These are phyloP conservation scores for Adrianichthys oophorus DNA, from an alignment of 2,797 vertebrate genomes.

Conservation along the genomic window DNA sequence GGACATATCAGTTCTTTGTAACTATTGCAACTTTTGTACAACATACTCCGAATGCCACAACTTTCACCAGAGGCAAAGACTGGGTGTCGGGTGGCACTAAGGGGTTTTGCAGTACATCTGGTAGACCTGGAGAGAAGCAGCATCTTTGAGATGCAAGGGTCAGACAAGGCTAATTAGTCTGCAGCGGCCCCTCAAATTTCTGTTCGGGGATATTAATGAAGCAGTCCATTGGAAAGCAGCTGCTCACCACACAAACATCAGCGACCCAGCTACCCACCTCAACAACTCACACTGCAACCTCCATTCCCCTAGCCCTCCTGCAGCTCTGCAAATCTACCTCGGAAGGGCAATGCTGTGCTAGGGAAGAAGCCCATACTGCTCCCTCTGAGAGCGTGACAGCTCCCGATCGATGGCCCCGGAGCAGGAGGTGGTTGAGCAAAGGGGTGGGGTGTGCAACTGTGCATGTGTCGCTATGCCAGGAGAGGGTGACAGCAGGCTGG, in stretches of 20 bases:
- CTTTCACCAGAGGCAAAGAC: slow-evolving; percentile 29
- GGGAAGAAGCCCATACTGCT: slow-evolving; percentile 46
- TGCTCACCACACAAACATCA: slow-evolving; percentile 51
- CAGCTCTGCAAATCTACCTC: slow-evolving; percentile 41
- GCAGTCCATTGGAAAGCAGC: slow-evolving; percentile 76
- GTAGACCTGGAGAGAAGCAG: slow-evolving; percentile 56
- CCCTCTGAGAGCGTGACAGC: slow-evolving; percentile 57
- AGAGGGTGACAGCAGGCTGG: slow-evolving; percentile 72
- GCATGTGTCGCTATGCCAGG: slow-evolving; percentile 66
- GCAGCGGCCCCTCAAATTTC: slow-evolving; percentile 74
- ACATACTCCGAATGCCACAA: slow-evolving; percentile 13
- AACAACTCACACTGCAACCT: slow-evolving; percentile 41
- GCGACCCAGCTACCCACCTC: slow-evolving; percentile 21
- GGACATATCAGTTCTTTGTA: neutral
- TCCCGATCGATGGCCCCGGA: slow-evolving; percentile 62
- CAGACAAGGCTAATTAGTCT: slow-evolving; percentile 81
- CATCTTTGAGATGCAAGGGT: slow-evolving; percentile 68
- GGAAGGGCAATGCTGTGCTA: slow-evolving; percentile 57
- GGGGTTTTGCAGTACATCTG: slow-evolving; percentile 54
- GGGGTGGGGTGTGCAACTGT: slow-evolving; percentile 60
- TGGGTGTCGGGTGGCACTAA: slow-evolving; percentile 25
- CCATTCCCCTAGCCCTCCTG: slow-evolving; percentile 37
- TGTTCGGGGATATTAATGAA: slow-evolving; percentile 79
- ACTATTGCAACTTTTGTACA: slow-evolving; percentile 14
- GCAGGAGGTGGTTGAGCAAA: slow-evolving; percentile 48